Base-by-base conservation (phyloP, 2,113 vertebrate species). In the Boulengeromyrus knoepffleri region DNA sequence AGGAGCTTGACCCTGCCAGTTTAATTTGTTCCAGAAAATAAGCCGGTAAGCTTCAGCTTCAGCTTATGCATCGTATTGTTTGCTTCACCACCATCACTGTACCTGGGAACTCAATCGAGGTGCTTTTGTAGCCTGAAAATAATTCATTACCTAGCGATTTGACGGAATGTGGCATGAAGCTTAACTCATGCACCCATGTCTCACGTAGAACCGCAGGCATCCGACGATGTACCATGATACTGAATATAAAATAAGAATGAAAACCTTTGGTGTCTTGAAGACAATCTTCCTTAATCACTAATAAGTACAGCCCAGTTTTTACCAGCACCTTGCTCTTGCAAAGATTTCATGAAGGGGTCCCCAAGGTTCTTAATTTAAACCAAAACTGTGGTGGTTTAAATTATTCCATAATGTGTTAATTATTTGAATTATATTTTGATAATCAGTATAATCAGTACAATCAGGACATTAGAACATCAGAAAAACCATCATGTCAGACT, bases 11-110 rank as follows among this genome's bases (percentile, higher is more conserved):
- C 83, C 42, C 45, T 47, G 83, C 24, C 45, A 47, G 39, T 45
- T n/a, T 85, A 42, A 85, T 85, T 85, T 47, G 45, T 85, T n/a
- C 45, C 83, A n/a, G 83, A 46, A 85, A 85, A 47, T 39, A 80
- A 42, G 74, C 74, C 6, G 19, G 1, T n/a, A 85, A 85, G 19
- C 83, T n/a, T 24, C 9, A 46, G 3, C 83, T 85, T 45, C 83
- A 47, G 74, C 12, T 39, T 39, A 39, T 27, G 9, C 10, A 31
- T 31, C 17, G 4, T 46, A 24, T 47, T 17, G 19, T 47, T 42
- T 47, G 21, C 39, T 85, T 46, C 19, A 9, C 39, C 42, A 2
- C 83, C 3, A 45, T 42, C 83, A 24, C 17, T 85, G 83, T 45
- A 47, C 36, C 83, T n/a, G 45, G 83, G 45, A 47, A 85, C 19